phyloP scores from a whole-genome alignment of 2,888 invertebrate genomes.

The Stenodema calcarata region DNA sequence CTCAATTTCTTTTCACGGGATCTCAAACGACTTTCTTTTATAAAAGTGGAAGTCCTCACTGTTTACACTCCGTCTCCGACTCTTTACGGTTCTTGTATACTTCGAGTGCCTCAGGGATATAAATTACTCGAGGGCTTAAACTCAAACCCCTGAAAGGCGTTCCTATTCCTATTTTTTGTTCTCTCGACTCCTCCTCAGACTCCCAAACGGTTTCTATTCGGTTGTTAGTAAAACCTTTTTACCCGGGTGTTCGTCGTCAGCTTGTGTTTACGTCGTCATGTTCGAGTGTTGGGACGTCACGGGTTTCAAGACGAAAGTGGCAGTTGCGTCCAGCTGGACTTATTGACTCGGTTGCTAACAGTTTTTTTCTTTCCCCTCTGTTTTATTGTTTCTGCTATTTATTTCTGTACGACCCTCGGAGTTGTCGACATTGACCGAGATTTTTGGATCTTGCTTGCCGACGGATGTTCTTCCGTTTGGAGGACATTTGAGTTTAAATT shows the following conservation, averaged over 20 bases:
- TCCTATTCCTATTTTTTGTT: background rate
- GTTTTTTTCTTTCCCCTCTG: background rate
- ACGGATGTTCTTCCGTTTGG: too few relatives aligned
- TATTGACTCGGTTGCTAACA: background rate
- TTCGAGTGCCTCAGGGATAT: background rate
- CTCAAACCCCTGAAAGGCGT: background rate
- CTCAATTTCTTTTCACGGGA: background rate
- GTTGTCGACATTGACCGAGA: background rate
- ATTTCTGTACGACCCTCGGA: background rate
- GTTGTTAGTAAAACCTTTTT: slow-evolving; percentile 24
- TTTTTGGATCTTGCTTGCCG: background rate
- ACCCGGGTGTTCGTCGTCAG: slow-evolving; percentile 20
- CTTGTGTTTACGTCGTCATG: slow-evolving; percentile 8
- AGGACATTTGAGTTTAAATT: too few relatives aligned
- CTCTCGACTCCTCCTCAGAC: background rate
- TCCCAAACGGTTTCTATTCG: background rate
- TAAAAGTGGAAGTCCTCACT: background rate
- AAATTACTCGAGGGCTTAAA: background rate
- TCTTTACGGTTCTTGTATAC: background rate
- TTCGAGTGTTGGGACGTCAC: background rate
- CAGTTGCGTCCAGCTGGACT: slow-evolving; percentile 13
- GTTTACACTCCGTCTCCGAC: slow-evolving; percentile 1
- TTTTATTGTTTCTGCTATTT: background rate
- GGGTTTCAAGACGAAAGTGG: background rate
- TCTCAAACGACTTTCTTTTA: background rate